These are phyloP conservation scores for Melanostoma mellinum DNA, from an alignment of 2,888 invertebrate genomes.

Conservation along the genomic window DNA sequence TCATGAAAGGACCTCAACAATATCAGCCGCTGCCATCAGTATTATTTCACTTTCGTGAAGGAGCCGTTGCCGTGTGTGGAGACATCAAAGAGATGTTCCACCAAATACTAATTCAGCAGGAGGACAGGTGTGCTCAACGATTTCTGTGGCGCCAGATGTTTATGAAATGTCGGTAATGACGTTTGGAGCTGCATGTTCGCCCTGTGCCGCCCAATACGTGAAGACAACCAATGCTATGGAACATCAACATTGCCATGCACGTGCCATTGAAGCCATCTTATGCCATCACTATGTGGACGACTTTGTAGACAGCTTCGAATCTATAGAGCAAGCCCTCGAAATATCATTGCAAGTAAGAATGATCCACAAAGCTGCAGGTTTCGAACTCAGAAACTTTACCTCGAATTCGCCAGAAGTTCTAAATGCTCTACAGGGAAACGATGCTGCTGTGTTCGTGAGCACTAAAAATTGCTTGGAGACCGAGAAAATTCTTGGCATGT, in stretches of 20 bases:
- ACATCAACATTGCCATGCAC: not conserved
- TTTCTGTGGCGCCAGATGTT: conserved; percentile 45
- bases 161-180: conserved; percentile 72
- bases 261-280: conserved; percentile 45
- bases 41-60: not conserved
- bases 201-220: conserved; percentile 60
- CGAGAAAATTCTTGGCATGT: conserved; percentile 21
- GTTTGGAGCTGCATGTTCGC: conserved; percentile 34
- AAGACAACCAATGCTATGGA: conserved; percentile 19
- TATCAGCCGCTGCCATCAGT: conserved; percentile 49
- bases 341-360: not conserved
- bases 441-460: too few species aligned
- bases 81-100: conserved; percentile 38
- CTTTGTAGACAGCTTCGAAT: conserved; percentile 19
- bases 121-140: conserved; percentile 47
- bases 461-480: not conserved
- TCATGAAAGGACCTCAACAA: conserved; percentile 62
- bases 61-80: conserved; percentile 15
- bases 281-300: conserved; percentile 62
- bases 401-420: conserved; percentile 14
- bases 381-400: not conserved
- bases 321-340: not conserved
- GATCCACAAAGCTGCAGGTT: conserved; percentile 25
- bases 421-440: too few species aligned
- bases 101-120: conserved; percentile 35